phyloP scores from a whole-genome alignment of 2,113 vertebrate genomes.

The Nerophis lumbriciformis region DNA sequence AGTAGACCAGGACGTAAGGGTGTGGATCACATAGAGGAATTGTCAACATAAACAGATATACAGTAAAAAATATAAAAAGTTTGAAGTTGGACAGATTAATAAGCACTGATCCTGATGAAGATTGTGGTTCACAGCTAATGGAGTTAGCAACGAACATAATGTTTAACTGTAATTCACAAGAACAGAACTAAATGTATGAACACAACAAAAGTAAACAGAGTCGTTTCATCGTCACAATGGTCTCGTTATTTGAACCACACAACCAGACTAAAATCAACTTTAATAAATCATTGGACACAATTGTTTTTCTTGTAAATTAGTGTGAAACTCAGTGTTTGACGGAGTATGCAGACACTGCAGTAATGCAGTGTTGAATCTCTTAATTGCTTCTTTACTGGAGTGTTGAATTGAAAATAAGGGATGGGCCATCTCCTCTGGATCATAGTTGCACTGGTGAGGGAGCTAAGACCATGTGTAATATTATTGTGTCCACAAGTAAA shows the following conservation, averaged over 20 bases:
- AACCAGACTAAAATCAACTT: not conserved
- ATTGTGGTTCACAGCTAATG: no score
- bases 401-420: conserved; percentile 29
- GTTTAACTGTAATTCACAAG: not conserved
- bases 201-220: not conserved
- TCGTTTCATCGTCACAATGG: not conserved
- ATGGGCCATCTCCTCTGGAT: conserved; percentile 44
- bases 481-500: conserved; percentile 20
- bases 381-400: not conserved
- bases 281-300: not conserved
- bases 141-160: not conserved
- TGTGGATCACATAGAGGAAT: no score
- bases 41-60: no score
- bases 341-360: not conserved
- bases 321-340: not conserved
- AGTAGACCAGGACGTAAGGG: no score
- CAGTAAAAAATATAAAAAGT: no score
- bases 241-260: not conserved
- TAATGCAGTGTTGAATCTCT: not conserved
- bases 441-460: conserved; percentile 12
- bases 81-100: no score
- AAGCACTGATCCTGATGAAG: no score
- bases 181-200: not conserved
- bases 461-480: conserved; percentile 8
- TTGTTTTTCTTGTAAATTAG: not conserved